Conservation (phyloP, 2,797 vertebrate genomes). For the Ara ararauna region DNA sequence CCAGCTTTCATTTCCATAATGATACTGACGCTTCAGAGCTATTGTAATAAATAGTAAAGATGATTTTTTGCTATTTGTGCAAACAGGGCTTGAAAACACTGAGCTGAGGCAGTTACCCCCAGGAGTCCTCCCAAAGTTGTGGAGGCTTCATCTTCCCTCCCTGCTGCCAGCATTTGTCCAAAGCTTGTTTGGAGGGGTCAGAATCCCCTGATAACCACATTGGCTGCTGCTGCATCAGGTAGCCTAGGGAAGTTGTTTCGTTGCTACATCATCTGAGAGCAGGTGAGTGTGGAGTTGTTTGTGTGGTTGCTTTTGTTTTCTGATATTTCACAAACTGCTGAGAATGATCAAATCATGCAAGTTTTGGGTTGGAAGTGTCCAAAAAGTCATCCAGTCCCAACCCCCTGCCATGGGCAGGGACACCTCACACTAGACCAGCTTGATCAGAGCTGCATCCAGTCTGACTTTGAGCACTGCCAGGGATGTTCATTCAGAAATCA, state of each 20-base stretch:
- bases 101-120: neutral
- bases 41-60: neutral
- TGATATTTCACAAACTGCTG: neutral
- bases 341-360: neutral
- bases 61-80: neutral
- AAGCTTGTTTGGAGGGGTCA: neutral
- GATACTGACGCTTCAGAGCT: neutral
- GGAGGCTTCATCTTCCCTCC: neutral
- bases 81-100: neutral
- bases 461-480: neutral
- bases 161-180: neutral
- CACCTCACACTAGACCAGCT: neutral
- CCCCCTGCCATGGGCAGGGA: neutral
- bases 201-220: neutral
- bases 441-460: neutral
- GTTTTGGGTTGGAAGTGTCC: neutral
- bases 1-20: neutral
- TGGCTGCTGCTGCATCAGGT: neutral
- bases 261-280: neutral
- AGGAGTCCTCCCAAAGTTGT: neutral
- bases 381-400: neutral
- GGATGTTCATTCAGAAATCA: accelerated
- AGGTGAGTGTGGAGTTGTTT: neutral
- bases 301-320: neutral
- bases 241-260: neutral